Evolutionary conservation across 2,888 invertebrate genomes (phyloP).

Genomic region (Orchesellides sinensis): DNA sequence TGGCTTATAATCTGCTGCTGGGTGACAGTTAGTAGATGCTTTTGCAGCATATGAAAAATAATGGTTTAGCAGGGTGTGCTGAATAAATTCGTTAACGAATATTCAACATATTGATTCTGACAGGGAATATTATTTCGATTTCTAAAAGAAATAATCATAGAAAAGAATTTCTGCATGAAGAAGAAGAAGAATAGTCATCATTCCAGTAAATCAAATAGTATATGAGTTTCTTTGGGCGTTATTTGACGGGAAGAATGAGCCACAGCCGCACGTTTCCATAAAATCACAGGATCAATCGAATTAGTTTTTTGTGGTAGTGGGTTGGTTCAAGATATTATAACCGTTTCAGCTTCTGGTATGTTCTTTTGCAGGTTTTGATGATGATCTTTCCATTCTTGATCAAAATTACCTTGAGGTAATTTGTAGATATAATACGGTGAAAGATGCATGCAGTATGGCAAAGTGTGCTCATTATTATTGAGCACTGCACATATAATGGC

Average conservation of each 20-base stretch:
- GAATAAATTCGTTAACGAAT: no score
- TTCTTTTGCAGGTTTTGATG: background rate
- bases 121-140: no score
- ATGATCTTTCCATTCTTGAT: constrained; percentile 36
- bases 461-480: no score
- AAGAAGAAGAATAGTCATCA: constrained; percentile 1
- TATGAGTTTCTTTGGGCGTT: constrained; percentile 23
- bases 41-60: no score
- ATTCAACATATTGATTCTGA: no score
- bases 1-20: no score
- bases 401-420: constrained; percentile 31
- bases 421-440: no score
- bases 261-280: constrained; percentile 3
- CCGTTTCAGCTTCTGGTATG: constrained; percentile 42
- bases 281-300: constrained; percentile 27
- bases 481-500: no score
- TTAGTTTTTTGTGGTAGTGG: constrained; percentile 19
- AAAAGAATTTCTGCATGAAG: background rate
- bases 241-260: constrained; percentile 10
- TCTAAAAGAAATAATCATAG: no score
- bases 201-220: constrained; percentile 29
- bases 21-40: no score
- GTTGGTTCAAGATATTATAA: constrained; percentile 29
- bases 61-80: no score
- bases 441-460: no score